phyloP scores from a whole-genome alignment of 1,140 invertebrate genomes.

The Drosophila punjabiensis region DNA sequence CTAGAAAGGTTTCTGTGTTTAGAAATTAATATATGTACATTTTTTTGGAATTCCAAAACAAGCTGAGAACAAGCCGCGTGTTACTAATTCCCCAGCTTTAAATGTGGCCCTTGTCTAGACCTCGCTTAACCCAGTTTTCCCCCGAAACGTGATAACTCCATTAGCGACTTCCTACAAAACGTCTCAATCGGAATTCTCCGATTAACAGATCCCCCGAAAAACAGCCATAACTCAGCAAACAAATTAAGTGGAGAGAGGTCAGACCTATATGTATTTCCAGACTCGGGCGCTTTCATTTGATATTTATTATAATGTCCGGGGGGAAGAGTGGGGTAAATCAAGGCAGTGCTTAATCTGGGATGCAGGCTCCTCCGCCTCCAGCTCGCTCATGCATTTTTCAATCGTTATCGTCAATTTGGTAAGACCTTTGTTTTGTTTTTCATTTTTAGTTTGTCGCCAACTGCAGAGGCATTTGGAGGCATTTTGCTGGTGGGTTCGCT shows the following conservation, averaged over 20 bases:
- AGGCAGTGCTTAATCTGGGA: conserved; percentile 41
- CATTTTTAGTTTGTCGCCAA: conserved; percentile 44
- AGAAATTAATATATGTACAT: conserved; percentile 10
- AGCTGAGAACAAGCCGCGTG: conserved; percentile 7
- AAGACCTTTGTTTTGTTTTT: conserved; percentile 60
- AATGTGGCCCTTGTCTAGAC: conserved; percentile 21
- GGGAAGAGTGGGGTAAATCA: conserved; percentile 45
- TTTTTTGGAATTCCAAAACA: conserved; percentile 11
- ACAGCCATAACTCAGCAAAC: conserved; percentile 46
- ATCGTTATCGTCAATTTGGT: conserved; percentile 82
- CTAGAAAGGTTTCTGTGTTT: not conserved
- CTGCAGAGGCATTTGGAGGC: conserved; percentile 8
- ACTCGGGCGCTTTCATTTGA: conserved; percentile 43
- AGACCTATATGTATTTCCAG: not conserved
- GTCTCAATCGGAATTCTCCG: conserved; percentile 43
- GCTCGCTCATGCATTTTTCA: conserved; percentile 60
- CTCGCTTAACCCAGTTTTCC: conserved; percentile 39
- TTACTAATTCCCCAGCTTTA: conserved; percentile 27
- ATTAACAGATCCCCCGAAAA: conserved; percentile 37
- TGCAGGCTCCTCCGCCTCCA: conserved; percentile 25
- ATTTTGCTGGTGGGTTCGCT: conserved; percentile 33
- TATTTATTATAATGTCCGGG: conserved; percentile 58
- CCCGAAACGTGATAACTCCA: conserved; percentile 52
- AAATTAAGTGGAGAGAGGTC: conserved; percentile 59
- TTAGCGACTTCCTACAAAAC: conserved; percentile 55